Percentiles rank a stretch among this genome's conserved stretches.
phyloP scores from a whole-genome alignment of 2,888 invertebrate genomes.

The Polydrusus cervinus region DNA sequence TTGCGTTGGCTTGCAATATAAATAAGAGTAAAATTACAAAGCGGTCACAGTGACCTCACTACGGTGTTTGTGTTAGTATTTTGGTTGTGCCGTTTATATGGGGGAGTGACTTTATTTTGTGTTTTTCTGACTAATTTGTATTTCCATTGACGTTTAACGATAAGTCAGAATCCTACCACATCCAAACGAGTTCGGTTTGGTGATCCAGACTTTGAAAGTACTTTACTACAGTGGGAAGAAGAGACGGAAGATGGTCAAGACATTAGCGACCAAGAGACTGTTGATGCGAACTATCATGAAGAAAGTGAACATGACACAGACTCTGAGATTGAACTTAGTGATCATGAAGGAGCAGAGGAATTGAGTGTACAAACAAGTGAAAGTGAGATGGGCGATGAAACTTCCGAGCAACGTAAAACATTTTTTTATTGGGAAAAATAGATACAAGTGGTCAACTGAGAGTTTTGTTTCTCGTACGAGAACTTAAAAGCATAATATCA shows the following conservation, averaged over 20 bases:
- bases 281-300: neutral
- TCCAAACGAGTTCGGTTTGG: conserved; percentile 2
- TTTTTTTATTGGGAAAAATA: conserved; percentile 1
- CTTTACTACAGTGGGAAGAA: conserved; percentile 9
- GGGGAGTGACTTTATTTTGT: neutral
- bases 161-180: neutral
- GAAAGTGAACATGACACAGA: conserved; percentile 7
- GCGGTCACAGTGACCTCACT: neutral
- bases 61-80: neutral
- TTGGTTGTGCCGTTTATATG: neutral
- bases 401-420: neutral
- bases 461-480: conserved; percentile 9
- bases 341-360: conserved; percentile 9
- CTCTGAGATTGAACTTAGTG: neutral
- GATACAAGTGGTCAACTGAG: conserved; percentile 5
- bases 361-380: neutral
- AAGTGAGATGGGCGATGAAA: neutral
- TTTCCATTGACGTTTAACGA: neutral
- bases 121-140: neutral
- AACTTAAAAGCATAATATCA: conserved; percentile 9
- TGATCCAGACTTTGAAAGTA: conserved; percentile 7
- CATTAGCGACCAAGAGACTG: conserved; percentile 2
- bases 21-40: neutral
- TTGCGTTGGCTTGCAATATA: neutral
- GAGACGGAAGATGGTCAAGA: neutral